A percentile compares a stretch with the other conserved stretches of the same genome.
Conservation (phyloP, 2,797 vertebrate species). For the Crenichthys baileyi region DNA sequence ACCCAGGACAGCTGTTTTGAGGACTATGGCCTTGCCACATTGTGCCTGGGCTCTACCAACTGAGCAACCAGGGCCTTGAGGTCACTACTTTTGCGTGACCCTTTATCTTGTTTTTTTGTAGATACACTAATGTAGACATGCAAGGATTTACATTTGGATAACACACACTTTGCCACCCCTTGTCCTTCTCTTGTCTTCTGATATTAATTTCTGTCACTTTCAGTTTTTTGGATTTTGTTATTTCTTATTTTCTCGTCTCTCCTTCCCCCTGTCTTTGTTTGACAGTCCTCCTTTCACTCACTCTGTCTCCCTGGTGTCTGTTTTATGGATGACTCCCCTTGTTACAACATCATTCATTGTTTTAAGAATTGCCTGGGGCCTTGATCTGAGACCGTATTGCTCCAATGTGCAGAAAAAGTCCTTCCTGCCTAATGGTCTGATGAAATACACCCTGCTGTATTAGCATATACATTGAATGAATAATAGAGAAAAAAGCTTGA, state of each 20-base stretch:
- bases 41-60: too few species aligned
- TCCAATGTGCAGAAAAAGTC: constrained; percentile 71
- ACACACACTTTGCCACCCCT: constrained; percentile 1
- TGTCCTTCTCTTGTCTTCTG: neutral
- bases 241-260: constrained; percentile 21
- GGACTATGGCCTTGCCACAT: too few species aligned
- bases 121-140: neutral
- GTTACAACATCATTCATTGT: constrained; percentile 80
- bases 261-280: constrained; percentile 25
- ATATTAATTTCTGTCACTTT: constrained; percentile 25
- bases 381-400: constrained; percentile 78
- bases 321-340: constrained; percentile 72
- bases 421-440: constrained; percentile 69
- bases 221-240: constrained; percentile 24
- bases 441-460: constrained; percentile 61
- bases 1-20: too few species aligned
- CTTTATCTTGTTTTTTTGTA: constrained; percentile 23
- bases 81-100: constrained; percentile 35
- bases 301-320: constrained; percentile 49
- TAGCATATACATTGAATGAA: constrained; percentile 24
- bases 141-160: constrained; percentile 2
- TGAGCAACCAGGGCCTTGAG: too few species aligned
- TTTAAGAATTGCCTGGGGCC: constrained; percentile 76
- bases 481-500: constrained; percentile 25
- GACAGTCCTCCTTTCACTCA: constrained; percentile 23